Conservation (phyloP, 2,797 vertebrate genomes). For the Monodelphis domestica region DNA sequence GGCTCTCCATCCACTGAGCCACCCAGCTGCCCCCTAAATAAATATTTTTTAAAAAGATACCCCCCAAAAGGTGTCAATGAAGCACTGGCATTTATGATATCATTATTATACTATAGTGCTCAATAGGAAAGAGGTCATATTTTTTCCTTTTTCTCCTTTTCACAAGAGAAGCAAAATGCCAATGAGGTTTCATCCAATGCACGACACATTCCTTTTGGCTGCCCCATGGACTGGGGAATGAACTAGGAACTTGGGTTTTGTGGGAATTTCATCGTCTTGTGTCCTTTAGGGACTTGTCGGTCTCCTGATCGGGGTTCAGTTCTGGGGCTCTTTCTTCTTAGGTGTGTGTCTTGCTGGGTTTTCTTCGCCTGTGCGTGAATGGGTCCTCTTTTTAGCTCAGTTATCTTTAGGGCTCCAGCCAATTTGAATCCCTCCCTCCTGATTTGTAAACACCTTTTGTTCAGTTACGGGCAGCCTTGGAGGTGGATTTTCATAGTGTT, state of each 20-base stretch:
- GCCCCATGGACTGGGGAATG: conserved; percentile 53
- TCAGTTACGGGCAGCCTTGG: conserved; percentile 25
- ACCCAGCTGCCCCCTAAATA: too few species aligned
- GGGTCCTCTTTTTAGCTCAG: conserved; percentile 29
- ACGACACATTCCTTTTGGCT: conserved; percentile 48
- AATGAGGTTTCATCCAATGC: conserved; percentile 34
- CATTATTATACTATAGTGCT: neutral
- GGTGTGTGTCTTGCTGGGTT: neutral
- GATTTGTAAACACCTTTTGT: conserved; percentile 61
- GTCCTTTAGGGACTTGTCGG: conserved; percentile 38
- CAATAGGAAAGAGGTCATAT: conserved; percentile 28
- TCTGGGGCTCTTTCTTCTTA: conserved; percentile 14
- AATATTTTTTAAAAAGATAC: too few species aligned
- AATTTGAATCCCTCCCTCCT: conserved; percentile 41
- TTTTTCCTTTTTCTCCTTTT: conserved; percentile 31
- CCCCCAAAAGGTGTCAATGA: too few species aligned
- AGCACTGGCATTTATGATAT: neutral
- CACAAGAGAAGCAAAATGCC: conserved; percentile 18
- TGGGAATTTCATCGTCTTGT: conserved; percentile 40
- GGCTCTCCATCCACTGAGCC: too few species aligned
- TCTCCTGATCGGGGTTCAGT: conserved; percentile 34
- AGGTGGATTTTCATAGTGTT: conserved; percentile 69
- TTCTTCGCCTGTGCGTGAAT: neutral
- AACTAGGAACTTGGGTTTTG: conserved; percentile 36
- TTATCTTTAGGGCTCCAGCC: conserved; percentile 49